Percentiles rank a stretch among this genome's conserved stretches.
Evolutionary conservation across 2,888 invertebrate species (phyloP).

Genomic region (Dynastes grantii): DNA sequence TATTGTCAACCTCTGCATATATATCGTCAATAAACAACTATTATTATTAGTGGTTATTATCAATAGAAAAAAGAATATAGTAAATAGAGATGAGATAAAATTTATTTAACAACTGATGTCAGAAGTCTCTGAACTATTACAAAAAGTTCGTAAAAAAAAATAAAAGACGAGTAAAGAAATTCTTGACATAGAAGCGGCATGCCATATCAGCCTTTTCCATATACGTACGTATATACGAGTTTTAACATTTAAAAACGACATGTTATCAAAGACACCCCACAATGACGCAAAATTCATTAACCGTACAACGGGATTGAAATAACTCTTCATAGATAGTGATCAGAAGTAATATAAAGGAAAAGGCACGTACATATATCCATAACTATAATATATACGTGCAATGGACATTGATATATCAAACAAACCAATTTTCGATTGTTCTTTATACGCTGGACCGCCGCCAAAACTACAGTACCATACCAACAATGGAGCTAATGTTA

Average conservation of each 20-base stretch:
- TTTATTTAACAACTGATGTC: no score
- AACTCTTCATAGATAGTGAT: slow-evolving; percentile 34
- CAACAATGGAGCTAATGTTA: slow-evolving; percentile 64
- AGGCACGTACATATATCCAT: slow-evolving; percentile 20
- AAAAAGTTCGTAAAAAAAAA: no score
- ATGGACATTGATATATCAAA: slow-evolving; percentile 54
- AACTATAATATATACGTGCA: slow-evolving; percentile 46
- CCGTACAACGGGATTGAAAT: slow-evolving; percentile 35
- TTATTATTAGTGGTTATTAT: no score
- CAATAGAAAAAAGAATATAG: no score
- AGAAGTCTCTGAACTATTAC: no score
- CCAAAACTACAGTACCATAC: slow-evolving; percentile 57
- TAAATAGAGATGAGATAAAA: no score
- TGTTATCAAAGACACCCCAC: neutral
- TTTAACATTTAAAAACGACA: neutral
- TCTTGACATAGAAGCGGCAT: no score
- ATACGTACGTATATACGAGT: neutral
- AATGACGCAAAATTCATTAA: slow-evolving; percentile 15
- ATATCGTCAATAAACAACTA: no score
- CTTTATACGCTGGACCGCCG: slow-evolving; percentile 52
- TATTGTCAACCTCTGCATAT: no score
- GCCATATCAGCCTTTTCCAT: no score
- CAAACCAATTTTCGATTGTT: slow-evolving; percentile 53
- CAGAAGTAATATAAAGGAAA: slow-evolving; percentile 38
- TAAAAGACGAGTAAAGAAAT: no score